Conservation (phyloP, 2,113 vertebrate species). For the Thunnus maccoyii region DNA sequence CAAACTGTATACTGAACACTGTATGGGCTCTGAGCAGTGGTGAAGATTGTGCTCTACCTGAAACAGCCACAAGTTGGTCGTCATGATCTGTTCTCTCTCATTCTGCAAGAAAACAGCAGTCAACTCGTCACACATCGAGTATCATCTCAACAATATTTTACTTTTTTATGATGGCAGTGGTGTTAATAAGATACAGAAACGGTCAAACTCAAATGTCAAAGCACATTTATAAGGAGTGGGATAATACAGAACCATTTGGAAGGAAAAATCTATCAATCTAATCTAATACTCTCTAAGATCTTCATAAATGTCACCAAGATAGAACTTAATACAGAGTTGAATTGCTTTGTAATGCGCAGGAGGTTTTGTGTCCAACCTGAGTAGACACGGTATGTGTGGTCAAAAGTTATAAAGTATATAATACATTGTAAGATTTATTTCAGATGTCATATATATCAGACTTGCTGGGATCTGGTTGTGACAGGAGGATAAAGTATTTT, state of each 20-base stretch:
- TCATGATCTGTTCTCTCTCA: constrained; percentile 89
- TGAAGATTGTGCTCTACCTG: constrained; percentile 75
- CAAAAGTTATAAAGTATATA: no score
- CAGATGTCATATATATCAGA: no score
- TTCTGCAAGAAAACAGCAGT: constrained; percentile 76
- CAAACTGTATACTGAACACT: background rate
- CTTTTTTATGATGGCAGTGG: background rate
- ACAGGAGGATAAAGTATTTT: no score
- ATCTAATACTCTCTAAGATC: background rate
- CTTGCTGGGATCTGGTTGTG: no score
- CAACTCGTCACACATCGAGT: background rate
- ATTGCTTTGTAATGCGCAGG: no score
- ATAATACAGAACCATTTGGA: background rate
- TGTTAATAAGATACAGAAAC: background rate
- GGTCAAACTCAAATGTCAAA: constrained; percentile 24
- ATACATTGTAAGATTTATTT: no score
- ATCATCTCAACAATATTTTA: background rate
- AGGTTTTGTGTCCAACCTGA: no score
- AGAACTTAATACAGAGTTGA: background rate
- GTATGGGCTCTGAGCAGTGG: background rate
- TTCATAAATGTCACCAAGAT: constrained; percentile 16
- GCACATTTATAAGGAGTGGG: background rate
- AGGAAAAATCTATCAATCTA: background rate
- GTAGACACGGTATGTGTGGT: no score
- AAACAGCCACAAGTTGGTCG: constrained; percentile 87